A percentile compares a stretch with the other conserved stretches of the same genome.
Conservation (phyloP, 1,140 invertebrate species). For the Euura lappo region DNA sequence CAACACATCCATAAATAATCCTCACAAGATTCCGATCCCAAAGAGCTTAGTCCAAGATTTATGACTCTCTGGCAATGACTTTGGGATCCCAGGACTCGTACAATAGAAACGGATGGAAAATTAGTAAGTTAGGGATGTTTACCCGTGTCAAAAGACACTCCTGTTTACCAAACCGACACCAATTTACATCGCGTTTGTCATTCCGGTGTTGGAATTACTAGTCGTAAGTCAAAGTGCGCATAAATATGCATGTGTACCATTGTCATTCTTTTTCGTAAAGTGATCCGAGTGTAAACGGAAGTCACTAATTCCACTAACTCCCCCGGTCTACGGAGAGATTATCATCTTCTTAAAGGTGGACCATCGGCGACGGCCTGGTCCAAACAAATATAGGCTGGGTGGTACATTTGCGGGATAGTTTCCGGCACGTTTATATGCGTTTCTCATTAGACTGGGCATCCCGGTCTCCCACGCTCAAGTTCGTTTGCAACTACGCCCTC, state of each 20-base stretch:
- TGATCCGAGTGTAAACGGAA: slow-evolving; percentile 5
- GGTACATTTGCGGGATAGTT: slow-evolving; percentile 13
- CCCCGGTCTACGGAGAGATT: background rate
- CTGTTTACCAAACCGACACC: background rate
- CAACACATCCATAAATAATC: background rate
- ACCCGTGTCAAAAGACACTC: background rate
- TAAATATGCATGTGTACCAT: slow-evolving; percentile 7
- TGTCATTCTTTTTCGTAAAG: background rate
- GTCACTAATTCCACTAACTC: slow-evolving; percentile 11
- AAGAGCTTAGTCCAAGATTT: slow-evolving; percentile 5
- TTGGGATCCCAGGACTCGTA: background rate
- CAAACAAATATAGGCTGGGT: slow-evolving; percentile 30
- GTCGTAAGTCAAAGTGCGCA: background rate
- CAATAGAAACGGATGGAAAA: slow-evolving; percentile 3
- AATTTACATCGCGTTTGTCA: slow-evolving; percentile 5
- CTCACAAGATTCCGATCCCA: background rate
- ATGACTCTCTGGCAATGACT: background rate
- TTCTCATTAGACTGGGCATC: slow-evolving; percentile 33
- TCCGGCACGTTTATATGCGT: slow-evolving; percentile 21
- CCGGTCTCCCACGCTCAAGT: background rate
- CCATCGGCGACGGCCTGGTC: background rate
- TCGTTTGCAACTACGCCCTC: slow-evolving; percentile 3
- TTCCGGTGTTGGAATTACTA: background rate
- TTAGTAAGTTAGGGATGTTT: slow-evolving; percentile 5
- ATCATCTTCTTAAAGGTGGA: slow-evolving; percentile 8